Evolutionary conservation across 2,797 vertebrate genomes (phyloP).

Genomic region (Sebastiscus tertius): DNA sequence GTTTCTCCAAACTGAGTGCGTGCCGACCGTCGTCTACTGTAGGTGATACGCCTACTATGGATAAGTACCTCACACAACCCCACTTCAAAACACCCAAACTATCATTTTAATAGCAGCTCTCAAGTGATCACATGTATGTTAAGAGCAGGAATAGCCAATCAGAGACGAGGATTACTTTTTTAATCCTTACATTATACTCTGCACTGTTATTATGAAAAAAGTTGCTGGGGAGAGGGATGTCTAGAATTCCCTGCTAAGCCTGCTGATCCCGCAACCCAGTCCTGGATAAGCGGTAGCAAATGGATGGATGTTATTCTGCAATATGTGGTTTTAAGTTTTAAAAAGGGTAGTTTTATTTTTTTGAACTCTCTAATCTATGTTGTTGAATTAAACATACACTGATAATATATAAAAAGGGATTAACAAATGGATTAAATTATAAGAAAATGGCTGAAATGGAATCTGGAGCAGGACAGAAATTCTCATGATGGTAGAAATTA

Average conservation of each 20-base stretch:
- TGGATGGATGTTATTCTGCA: neutral
- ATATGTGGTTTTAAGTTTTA: neutral
- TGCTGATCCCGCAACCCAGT: too few relatives aligned
- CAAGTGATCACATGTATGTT: neutral
- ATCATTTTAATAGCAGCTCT: neutral
- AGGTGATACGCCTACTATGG: too few relatives aligned
- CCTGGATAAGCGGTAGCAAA: too few relatives aligned
- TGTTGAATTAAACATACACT: neutral
- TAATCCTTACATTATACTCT: neutral
- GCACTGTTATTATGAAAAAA: neutral
- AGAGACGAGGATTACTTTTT: neutral
- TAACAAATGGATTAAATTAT: neutral
- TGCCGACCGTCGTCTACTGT: too few relatives aligned
- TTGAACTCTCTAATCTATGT: neutral
- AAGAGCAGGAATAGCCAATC: neutral
- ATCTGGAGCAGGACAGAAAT: neutral
- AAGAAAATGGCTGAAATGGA: neutral
- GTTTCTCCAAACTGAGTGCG: too few relatives aligned
- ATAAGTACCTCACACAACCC: too few relatives aligned
- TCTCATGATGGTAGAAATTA: neutral
- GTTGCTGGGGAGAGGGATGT: too few relatives aligned
- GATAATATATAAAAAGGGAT: neutral
- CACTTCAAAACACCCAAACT: too few relatives aligned
- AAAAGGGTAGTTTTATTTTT: neutral
- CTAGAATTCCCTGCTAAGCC: too few relatives aligned